Evolutionary conservation across 2,797 vertebrate species (phyloP), one percentile per base, ranked within the genome.

Genomic region (Pteronotus mesoamericanus): DNA sequence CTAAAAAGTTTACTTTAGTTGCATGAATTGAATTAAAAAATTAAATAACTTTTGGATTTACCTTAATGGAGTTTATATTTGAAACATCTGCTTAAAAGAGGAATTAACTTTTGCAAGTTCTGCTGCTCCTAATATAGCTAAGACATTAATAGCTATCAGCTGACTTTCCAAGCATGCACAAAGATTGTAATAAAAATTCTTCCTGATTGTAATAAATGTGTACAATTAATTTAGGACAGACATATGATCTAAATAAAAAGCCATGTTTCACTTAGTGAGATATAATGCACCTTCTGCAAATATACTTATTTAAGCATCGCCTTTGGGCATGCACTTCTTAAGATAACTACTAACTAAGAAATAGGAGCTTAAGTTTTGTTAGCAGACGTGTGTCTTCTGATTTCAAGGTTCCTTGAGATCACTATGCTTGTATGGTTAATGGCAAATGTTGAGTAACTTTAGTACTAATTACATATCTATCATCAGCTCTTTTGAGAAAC

Each of bases 11-110:
- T n/a, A 57, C 26, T 44, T 77, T 75, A 44, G 2, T 19, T 89
- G 86, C 22, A 39, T 51, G 4, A 83, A n/a, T 74, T 24, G 11
- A 5, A 5, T 68, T 82, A 24, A 88, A 71, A 71, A 18, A 66
- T 29, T 11, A 69, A 91, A 78, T 26, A 51, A 77, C 19, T 9
- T 75, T 89, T 75, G 9, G 8, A 4, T 48, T 78, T 55, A 77
- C 29, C 86, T 86, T 72, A 87, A 78, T 22, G 57, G n/a, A 59
- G 68, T 94, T 92, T 72, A 32, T 48, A 86, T 92, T 77, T 92
- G 39, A 75, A n/a, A 9, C 5, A 59, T 85, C 29, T 92, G 21
- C 42, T 77, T 78, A 59, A 86, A 72, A 72, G 29, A 29, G 18
- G 32, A 82, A 89, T 80, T 78, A 94, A 71, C 39, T 55, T 26